Conservation (phyloP, 2,888 invertebrate species). For the Aplocera efformata region DNA sequence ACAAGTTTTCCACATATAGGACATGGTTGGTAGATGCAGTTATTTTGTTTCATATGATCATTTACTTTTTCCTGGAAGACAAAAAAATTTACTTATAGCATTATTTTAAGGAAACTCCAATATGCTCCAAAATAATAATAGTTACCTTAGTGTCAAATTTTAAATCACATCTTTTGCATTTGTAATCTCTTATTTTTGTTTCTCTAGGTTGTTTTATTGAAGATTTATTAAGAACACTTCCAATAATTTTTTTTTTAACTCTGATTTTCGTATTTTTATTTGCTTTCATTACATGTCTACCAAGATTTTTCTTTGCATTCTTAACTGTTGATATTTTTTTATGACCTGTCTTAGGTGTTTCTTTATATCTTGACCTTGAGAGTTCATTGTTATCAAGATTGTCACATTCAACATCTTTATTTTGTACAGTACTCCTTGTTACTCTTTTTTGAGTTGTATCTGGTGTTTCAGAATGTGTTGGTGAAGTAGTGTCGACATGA, state of each 20-base stretch:
- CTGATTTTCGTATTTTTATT: slow-evolving; percentile 5
- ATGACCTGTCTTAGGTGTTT: too few species aligned
- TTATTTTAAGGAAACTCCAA: too few species aligned
- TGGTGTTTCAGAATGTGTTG: too few species aligned
- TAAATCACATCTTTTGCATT: slow-evolving; percentile 30
- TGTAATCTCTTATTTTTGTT: slow-evolving; percentile 13
- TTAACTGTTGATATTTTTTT: slow-evolving; percentile 7
- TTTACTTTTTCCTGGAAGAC: slow-evolving; percentile 21
- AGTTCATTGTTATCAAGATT: too few species aligned
- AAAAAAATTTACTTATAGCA: neutral
- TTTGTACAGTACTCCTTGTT: too few species aligned
- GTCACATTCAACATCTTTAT: too few species aligned
- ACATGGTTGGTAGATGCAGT: slow-evolving; percentile 27
- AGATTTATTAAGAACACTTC: slow-evolving; percentile 7
- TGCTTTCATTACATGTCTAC: slow-evolving; percentile 8
- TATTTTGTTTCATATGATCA: slow-evolving; percentile 25
- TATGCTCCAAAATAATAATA: neutral
- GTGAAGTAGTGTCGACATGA: too few species aligned
- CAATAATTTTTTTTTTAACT: slow-evolving; percentile 2
- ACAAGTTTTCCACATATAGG: slow-evolving; percentile 33
- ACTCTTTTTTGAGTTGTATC: too few species aligned
- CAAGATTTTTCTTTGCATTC: slow-evolving; percentile 5
- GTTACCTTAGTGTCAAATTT: slow-evolving; percentile 31
- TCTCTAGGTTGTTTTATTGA: slow-evolving; percentile 4
- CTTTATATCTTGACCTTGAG: too few species aligned